Conservation (phyloP, 2,113 vertebrate genomes). For the Nothobranchius furzeri region DNA sequence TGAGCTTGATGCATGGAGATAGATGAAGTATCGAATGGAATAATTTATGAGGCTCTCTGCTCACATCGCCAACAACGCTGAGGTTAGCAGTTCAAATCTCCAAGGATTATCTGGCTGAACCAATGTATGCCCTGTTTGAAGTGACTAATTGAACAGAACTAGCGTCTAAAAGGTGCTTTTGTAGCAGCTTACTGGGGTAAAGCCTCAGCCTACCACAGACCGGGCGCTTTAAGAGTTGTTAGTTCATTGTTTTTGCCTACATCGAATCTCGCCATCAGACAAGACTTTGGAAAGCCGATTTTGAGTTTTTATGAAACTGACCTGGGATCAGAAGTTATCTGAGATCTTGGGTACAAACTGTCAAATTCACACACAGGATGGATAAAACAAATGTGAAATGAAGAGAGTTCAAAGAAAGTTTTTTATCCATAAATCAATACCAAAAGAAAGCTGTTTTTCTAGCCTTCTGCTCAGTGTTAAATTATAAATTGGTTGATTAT, state of each 20-base stretch:
- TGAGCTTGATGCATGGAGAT: constrained; percentile 67
- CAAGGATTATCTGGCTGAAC: constrained; percentile 51
- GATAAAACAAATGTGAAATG: too few relatives aligned
- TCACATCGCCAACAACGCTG: constrained; percentile 49
- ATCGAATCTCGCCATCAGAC: too few relatives aligned
- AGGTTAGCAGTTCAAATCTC: constrained; percentile 68
- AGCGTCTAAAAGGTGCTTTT: constrained; percentile 57
- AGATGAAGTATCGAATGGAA: constrained; percentile 62
- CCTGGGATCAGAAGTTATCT: too few relatives aligned
- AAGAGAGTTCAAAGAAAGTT: too few relatives aligned
- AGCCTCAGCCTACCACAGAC: constrained; percentile 31
- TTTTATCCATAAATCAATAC: neutral
- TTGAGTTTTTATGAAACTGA: too few relatives aligned
- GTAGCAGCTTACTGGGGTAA: constrained; percentile 38
- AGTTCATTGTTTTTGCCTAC: neutral
- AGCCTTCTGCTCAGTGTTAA: neutral
- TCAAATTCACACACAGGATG: too few relatives aligned
- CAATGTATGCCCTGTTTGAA: constrained; percentile 30
- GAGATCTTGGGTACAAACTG: too few relatives aligned
- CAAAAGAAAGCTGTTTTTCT: neutral
- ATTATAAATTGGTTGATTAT: constrained; percentile 4
- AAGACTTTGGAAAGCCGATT: too few relatives aligned
- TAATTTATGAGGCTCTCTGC: constrained; percentile 57
- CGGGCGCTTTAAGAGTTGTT: neutral
- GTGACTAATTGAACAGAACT: constrained; percentile 58